Evolutionary conservation across 2,888 invertebrate species (phyloP).

Genomic region (Eilema caniola): DNA sequence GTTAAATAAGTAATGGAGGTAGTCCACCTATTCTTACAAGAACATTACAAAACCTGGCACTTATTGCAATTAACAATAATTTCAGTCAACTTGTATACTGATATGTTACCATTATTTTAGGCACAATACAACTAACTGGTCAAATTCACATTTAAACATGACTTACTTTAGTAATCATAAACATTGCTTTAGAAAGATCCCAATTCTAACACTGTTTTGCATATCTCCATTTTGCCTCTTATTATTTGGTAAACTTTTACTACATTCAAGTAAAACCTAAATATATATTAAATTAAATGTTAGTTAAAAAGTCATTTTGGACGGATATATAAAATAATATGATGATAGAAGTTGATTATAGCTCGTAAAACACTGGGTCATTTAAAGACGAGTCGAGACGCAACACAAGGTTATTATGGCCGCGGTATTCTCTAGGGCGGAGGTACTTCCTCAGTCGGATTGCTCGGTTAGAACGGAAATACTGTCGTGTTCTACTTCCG

Average conservation of each 20-base stretch:
- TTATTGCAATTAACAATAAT: constrained; percentile 11
- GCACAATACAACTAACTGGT: constrained; percentile 8
- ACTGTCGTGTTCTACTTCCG: too few species aligned
- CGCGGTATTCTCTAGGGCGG: too few species aligned
- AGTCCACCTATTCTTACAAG: constrained; percentile 13
- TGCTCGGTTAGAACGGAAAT: too few species aligned
- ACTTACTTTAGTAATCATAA: background rate
- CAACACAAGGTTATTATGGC: too few species aligned
- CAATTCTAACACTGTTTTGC: background rate
- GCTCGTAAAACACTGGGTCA: background rate
- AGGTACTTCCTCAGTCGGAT: too few species aligned
- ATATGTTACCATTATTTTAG: constrained; percentile 14
- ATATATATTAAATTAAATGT: background rate
- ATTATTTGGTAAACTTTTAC: constrained; percentile 33
- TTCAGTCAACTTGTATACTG: constrained; percentile 8
- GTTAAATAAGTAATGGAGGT: constrained; percentile 27
- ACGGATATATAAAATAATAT: constrained; percentile 1
- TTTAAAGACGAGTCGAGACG: background rate
- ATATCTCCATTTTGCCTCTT: background rate
- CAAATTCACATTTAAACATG: background rate
- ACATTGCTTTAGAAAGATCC: background rate
- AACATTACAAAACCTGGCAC: constrained; percentile 1
- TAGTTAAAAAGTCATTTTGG: background rate
- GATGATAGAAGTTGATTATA: background rate
- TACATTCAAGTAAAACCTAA: constrained; percentile 10